Base-by-base conservation (phyloP, 2,797 vertebrate genomes). In the Enteromius fasciolatus region DNA sequence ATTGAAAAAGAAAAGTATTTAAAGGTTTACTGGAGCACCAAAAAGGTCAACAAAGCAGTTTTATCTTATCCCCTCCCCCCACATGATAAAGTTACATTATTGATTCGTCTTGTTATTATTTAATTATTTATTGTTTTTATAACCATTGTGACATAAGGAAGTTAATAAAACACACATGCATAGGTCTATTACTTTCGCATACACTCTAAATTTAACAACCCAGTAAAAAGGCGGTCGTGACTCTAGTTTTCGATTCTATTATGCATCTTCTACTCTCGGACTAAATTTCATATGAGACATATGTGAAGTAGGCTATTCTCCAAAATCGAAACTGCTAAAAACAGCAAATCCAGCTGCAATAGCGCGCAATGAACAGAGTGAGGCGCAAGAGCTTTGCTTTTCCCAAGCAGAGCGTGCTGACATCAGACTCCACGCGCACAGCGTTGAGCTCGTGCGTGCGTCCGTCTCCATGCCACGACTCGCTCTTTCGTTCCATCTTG, bases 401-500 rank as follows among this genome's bases (percentile, higher is more conserved):
- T 74, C 18, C 84, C 91, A 3, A 66, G 78, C 80, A 61, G 63
- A 87, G 90, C 94, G 94, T 92, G 93, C 92, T 95, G 94, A 95
- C 94, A 93, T 95, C 94, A 95, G 88, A 91, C 89, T 85, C 75
- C 82, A 86, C 85, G 90, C 94, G 93, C 93, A 90, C 90, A 81
- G 87, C 94, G 93, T 90, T 90, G 81, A 89, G 87, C 85, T 87
- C 85, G 87, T 93, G 92, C 92, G 92, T 93, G 92, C 91, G 88
- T 92, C 87, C 83, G 91, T 93, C 89, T 91, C 91, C 86, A 87
- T 95, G 94, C 94, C 94, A 94, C 93, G 94, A 95, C 93, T 94
- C 90, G 88, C 90, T 90, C 91, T 94, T 92, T 90, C 92, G 90
- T 91, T 95, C 94, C 95, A 95, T 95, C 92, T 95, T 95, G 93